These are phyloP conservation scores for Phalacrocorax pelagicus DNA, from an alignment of 2,113 vertebrate species.

Conservation along the genomic window DNA sequence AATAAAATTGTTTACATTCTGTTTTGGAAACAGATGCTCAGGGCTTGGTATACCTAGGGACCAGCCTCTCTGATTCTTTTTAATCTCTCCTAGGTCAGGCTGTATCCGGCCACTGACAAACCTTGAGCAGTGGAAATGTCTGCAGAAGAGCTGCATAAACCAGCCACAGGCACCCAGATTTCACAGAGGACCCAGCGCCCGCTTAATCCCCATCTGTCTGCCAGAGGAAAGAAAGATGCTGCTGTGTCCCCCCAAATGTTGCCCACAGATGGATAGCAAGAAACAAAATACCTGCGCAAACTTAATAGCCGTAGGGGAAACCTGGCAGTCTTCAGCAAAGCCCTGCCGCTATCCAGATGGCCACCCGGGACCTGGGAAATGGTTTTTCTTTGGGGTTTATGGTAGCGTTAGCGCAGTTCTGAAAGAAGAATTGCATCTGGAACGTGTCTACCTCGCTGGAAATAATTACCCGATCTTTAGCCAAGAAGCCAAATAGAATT, in stretches of 20 bases:
- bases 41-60: neutral
- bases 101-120: neutral
- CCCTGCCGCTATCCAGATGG: neutral
- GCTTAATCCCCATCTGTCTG: neutral
- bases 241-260: neutral
- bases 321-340: neutral
- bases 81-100: neutral
- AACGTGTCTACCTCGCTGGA: neutral
- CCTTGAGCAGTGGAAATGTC: neutral
- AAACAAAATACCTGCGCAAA: neutral
- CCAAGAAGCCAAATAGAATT: neutral
- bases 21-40: constrained; percentile 33
- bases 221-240: neutral
- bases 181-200: neutral
- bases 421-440: constrained; percentile 3
- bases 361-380: neutral
- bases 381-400: neutral
- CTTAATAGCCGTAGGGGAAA: neutral
- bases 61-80: neutral
- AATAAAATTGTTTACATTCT: constrained; percentile 13
- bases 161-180: neutral
- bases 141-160: neutral
- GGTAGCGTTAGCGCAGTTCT: neutral
- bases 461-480: neutral
- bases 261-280: neutral